A percentile compares a stretch with the other conserved stretches of the same genome.
Evolutionary conservation across 2,797 vertebrate species (phyloP).

Genomic region (Myotis pilosus): DNA sequence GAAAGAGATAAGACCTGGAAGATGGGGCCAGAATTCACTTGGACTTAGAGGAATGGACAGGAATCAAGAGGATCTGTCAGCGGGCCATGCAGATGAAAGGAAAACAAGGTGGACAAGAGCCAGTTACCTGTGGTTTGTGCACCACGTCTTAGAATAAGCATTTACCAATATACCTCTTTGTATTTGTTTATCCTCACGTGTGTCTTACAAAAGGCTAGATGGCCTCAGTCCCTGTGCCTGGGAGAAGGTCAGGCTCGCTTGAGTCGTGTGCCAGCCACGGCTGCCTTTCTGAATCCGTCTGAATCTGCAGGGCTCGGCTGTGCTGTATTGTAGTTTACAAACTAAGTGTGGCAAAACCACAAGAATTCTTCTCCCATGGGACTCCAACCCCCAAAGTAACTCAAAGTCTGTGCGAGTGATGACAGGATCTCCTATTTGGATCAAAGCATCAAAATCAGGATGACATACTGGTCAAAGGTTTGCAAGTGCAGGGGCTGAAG

Average conservation of each 20-base stretch:
- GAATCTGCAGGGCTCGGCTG: not conserved
- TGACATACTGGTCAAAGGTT: not conserved
- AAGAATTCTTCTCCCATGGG: not conserved
- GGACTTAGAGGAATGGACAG: not conserved
- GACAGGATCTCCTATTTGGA: not conserved
- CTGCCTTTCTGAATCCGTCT: not conserved
- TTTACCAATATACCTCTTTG: not conserved
- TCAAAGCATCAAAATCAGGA: not conserved
- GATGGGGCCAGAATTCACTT: not conserved
- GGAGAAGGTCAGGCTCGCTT: not conserved
- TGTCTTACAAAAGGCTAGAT: not conserved
- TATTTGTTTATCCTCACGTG: not conserved
- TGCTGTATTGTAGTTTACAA: not conserved
- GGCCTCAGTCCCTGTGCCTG: not conserved
- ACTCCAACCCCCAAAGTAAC: not conserved
- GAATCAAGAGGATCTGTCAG: not conserved
- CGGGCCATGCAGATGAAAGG: not conserved
- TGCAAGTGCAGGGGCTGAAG: not conserved
- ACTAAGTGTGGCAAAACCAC: not conserved
- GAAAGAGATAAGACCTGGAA: not conserved
- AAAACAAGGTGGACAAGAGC: not conserved
- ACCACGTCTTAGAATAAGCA: not conserved
- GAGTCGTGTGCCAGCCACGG: accelerated
- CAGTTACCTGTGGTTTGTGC: not conserved
- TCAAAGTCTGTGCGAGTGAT: not conserved